These are phyloP conservation scores for Aleadryas rufinucha DNA, from an alignment of 2,113 vertebrate genomes.

Conservation along the genomic window DNA sequence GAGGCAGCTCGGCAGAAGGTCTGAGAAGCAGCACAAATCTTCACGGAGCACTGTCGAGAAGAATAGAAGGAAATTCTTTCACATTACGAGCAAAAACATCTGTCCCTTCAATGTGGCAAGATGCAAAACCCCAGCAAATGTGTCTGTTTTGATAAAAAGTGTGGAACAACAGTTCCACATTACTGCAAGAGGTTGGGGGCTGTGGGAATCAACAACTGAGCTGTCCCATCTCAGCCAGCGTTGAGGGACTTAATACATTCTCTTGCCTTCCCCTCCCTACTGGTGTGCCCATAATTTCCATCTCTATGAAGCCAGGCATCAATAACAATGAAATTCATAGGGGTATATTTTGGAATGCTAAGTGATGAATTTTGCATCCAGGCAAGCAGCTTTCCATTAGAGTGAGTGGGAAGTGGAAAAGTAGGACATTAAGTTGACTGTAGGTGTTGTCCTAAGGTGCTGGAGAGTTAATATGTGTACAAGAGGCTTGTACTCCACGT, in stretches of 20 bases:
- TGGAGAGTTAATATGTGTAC: neutral
- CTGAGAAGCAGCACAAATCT: neutral
- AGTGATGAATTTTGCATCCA: conserved; percentile 21
- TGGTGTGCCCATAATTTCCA: conserved; percentile 6
- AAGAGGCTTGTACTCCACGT: neutral
- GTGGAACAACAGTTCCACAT: neutral
- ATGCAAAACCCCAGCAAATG: neutral
- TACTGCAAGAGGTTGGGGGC: neutral
- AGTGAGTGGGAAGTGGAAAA: neutral
- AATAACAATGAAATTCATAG: conserved; percentile 10
- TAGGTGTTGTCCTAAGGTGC: neutral
- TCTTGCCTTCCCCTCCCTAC: neutral
- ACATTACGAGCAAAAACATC: neutral
- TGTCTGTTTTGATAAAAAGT: conserved; percentile 50
- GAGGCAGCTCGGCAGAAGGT: neutral
- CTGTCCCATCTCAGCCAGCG: neutral
- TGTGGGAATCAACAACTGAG: conserved; percentile 29
- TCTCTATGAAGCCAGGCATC: neutral
- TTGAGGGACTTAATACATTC: neutral
- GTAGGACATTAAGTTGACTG: neutral
- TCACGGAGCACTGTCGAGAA: neutral
- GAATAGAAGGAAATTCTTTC: neutral
- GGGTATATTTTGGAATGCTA: conserved; percentile 16
- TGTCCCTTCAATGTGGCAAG: neutral
- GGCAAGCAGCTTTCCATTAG: neutral